Conservation (phyloP, 2,797 vertebrate genomes). For the Girardinus metallicus region DNA sequence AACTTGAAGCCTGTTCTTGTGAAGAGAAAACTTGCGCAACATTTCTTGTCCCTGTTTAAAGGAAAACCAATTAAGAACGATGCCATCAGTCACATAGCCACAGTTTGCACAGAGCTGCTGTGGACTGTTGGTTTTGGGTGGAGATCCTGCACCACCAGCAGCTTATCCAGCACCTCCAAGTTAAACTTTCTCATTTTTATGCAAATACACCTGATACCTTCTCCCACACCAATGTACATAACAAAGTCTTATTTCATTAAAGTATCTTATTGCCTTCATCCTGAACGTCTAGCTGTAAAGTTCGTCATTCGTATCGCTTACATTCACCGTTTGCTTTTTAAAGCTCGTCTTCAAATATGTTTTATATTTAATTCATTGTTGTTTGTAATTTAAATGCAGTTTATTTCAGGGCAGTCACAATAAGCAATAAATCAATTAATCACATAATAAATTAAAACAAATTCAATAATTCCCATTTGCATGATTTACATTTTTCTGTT, state of each 20-base stretch:
- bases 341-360: background rate
- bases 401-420: background rate
- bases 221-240: slow-evolving; percentile 7
- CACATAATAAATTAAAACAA: no score
- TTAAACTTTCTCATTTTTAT: slow-evolving; percentile 42
- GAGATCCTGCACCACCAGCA: background rate
- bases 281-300: background rate
- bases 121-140: slow-evolving; percentile 45
- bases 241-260: background rate
- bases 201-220: slow-evolving; percentile 57
- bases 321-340: no score
- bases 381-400: background rate
- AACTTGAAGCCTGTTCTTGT: background rate
- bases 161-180: slow-evolving; percentile 22
- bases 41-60: background rate
- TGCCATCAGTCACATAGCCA: background rate
- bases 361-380: background rate
- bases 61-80: background rate
- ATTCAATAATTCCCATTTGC: no score
- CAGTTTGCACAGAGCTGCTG: slow-evolving; percentile 26
- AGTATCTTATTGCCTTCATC: background rate
- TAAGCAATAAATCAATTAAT: no score
- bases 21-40: background rate
- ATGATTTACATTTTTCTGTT: no score
- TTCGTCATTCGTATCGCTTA: background rate